Evolutionary conservation across 2,888 invertebrate species (phyloP).

Genomic region (Phengaris alcon): DNA sequence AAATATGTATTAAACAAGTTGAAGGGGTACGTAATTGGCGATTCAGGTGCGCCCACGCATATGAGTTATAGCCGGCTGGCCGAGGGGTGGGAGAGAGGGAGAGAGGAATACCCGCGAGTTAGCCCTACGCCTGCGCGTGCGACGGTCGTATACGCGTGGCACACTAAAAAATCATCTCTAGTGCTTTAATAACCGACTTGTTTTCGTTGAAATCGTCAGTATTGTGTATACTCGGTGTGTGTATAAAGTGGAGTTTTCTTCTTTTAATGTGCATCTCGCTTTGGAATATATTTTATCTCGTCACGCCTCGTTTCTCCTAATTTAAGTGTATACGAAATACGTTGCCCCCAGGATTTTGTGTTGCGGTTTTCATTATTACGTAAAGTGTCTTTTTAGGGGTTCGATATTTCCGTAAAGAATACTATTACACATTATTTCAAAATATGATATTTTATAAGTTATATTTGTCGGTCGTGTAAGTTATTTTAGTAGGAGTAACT

Average conservation of each 20-base stretch:
- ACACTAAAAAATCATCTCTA: constrained; percentile 37
- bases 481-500: not conserved
- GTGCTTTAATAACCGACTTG: constrained; percentile 32
- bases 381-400: not conserved
- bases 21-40: constrained; percentile 65
- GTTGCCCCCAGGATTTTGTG: constrained; percentile 3
- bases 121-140: constrained; percentile 66
- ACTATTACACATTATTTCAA: too few species aligned
- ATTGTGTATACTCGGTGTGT: constrained; percentile 5
- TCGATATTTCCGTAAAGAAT: not conserved
- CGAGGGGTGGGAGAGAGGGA: constrained; percentile 49
- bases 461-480: not conserved
- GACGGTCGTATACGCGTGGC: constrained; percentile 56
- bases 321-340: not conserved
- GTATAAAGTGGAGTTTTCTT: constrained; percentile 8
- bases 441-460: not conserved
- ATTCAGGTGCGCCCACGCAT: constrained; percentile 66
- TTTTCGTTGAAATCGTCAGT: constrained; percentile 31
- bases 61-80: not conserved
- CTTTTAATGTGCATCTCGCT: constrained; percentile 2
- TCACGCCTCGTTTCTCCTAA: constrained; percentile 16
- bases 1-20: constrained; percentile 42
- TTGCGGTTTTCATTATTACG: not conserved
- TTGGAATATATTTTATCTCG: constrained; percentile 6
- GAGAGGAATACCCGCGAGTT: constrained; percentile 57